Evolutionary conservation across 2,888 invertebrate species (phyloP).

Genomic region (Lamellibrachia columna): DNA sequence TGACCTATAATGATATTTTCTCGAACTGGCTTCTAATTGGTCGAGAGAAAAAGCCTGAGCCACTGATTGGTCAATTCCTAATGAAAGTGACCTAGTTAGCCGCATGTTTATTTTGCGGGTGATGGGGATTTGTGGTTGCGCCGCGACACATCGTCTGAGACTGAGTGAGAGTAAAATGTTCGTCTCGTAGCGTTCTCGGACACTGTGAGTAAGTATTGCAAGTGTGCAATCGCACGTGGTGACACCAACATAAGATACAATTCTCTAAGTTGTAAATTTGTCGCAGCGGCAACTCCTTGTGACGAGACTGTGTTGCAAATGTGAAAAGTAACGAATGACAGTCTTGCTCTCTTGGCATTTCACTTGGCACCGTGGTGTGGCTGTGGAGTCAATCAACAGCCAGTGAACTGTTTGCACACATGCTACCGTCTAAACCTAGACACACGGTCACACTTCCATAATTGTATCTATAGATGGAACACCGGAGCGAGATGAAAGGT

Average conservation of each 20-base stretch:
- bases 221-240: no score
- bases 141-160: neutral
- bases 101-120: neutral
- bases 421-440: no score
- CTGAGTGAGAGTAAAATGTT: neutral
- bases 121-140: neutral
- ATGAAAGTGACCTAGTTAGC: neutral
- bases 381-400: no score
- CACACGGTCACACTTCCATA: no score
- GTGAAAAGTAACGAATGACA: neutral
- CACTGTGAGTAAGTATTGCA: neutral
- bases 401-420: no score
- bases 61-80: neutral
- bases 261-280: neutral
- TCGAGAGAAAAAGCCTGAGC: neutral
- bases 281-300: neutral
- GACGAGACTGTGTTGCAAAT: neutral
- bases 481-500: no score
- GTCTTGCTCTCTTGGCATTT: neutral
- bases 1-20: neutral
- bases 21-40: slow-evolving; percentile 7
- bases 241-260: neutral
- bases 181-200: neutral
- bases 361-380: no score
- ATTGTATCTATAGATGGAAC: no score